Evolutionary conservation across 2,113 vertebrate genomes (phyloP).

Genomic region (Seriola quinqueradiata): DNA sequence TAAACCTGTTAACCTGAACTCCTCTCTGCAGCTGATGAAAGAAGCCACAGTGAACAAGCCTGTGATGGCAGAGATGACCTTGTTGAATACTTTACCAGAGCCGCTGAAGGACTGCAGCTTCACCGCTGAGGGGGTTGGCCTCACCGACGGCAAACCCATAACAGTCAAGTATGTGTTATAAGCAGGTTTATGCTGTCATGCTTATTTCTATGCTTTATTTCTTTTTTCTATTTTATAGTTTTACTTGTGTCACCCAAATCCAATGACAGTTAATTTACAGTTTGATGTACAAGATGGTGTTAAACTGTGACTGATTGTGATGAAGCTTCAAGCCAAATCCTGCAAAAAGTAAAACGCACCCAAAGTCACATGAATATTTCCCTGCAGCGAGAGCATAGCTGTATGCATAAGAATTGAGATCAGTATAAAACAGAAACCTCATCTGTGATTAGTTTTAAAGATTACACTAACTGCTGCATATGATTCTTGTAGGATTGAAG

Average conservation of each 20-base stretch:
- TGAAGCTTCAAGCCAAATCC: not conserved
- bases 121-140: conserved; percentile 84
- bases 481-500: conserved; percentile 66
- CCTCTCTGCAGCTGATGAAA: conserved; percentile 84
- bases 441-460: not conserved
- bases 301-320: not conserved
- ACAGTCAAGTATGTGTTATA: conserved; percentile 82
- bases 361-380: not conserved
- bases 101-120: conserved; percentile 85
- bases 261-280: not conserved
- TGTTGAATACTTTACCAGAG: conserved; percentile 86
- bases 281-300: not conserved
- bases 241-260: not conserved
- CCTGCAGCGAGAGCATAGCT: not conserved
- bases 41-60: conserved; percentile 85
- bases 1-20: not conserved
- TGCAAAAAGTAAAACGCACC: not conserved
- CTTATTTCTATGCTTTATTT: not conserved
- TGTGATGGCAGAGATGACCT: conserved; percentile 83
- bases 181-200: not conserved
- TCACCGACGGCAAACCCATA: conserved; percentile 77
- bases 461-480: not conserved
- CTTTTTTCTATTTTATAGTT: not conserved
- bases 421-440: not conserved
- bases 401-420: not conserved